Base-by-base conservation (phyloP, 2,797 vertebrate species). In the Zenarchopterus dispar region DNA sequence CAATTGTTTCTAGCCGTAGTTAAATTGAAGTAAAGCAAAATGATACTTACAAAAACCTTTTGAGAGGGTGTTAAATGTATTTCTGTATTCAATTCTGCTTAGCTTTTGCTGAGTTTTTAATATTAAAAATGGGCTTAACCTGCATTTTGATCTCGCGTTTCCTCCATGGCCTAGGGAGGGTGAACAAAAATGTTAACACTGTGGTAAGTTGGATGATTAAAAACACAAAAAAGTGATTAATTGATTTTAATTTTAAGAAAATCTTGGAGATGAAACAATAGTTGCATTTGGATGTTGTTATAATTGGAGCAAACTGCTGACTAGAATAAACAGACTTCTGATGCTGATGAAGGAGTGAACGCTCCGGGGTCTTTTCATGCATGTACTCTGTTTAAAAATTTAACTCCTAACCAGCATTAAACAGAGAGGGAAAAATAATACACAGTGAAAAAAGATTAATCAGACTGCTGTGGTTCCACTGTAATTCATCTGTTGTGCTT, bases 301-400 rank as follows among this genome's bases (percentile, higher is more conserved):
- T 91, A 91, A 91, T 92, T 89, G 90, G 89, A 77, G 59, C 58
- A 49, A 92, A 83, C 66, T 78, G 82, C 87, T 86, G 79, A 80
- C 85, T 91, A 88, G 86, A 28, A 91, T 91, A 88, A 92, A 91
- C 78, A 89, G 51, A 75, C 70, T 60, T 56, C 10, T 64, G 56
- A 79, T 70, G 67, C 69, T 55, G 67, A 63, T 18, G 75, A 26
- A 79, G 75, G 56, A 75, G 67, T 56, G 51, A 75, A 63, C 84
- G 85, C 86, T 84, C 63, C 73, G 86, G 86, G 85, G 83, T 74
- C 82, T 84, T 88, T 86, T 85, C 56, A 73, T 88, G 84, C 85
- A 82, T 78, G 69, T 65, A 56, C 75, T 78, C 79, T 84, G 73
- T 88, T 91, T 86, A 88, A 91, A 90, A 90, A 84, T 85, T 85